phyloP scores from a whole-genome alignment of 2,888 invertebrate species.

The Chydorus sphaericus region DNA sequence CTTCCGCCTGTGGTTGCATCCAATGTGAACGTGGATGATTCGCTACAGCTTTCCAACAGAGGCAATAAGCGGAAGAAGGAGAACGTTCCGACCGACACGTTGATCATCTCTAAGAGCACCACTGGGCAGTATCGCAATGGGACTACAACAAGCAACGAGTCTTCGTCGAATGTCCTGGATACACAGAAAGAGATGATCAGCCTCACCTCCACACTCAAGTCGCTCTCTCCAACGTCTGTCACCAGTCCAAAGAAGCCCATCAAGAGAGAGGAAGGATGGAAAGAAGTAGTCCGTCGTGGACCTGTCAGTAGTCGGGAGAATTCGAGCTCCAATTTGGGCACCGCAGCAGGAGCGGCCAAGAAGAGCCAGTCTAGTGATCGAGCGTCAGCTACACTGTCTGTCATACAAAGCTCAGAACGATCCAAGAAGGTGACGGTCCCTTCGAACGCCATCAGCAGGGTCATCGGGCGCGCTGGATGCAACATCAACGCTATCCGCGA shows the following conservation, averaged over 20 bases:
- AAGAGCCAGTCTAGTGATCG: constrained; percentile 10
- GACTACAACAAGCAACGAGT: too few species aligned
- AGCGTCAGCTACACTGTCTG: constrained; percentile 6
- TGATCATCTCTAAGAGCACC: background rate
- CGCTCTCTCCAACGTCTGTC: constrained; percentile 15
- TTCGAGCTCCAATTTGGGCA: background rate
- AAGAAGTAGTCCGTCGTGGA: constrained; percentile 56
- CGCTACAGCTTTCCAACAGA: background rate
- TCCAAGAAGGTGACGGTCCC: constrained; percentile 85
- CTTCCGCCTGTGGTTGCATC: background rate
- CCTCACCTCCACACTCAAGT: constrained; percentile 16
- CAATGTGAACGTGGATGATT: background rate
- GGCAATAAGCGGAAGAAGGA: constrained; percentile 40
- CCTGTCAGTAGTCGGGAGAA: constrained; percentile 12
- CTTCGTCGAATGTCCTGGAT: too few species aligned
- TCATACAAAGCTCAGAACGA: constrained; percentile 19
- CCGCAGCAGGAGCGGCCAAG: background rate
- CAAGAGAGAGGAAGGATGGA: constrained; percentile 85
- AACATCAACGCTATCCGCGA: constrained; percentile 97
- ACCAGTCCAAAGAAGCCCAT: constrained; percentile 48
- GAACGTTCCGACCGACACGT: constrained; percentile 29
- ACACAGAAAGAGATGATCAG: constrained; percentile 15
- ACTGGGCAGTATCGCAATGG: constrained; percentile 21
- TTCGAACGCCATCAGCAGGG: constrained; percentile 84
- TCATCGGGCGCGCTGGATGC: constrained; percentile 92